Percentiles rank a stretch among this genome's conserved stretches.
phyloP scores from a whole-genome alignment of 2,888 invertebrate genomes.

The Nomada ruficornis region DNA sequence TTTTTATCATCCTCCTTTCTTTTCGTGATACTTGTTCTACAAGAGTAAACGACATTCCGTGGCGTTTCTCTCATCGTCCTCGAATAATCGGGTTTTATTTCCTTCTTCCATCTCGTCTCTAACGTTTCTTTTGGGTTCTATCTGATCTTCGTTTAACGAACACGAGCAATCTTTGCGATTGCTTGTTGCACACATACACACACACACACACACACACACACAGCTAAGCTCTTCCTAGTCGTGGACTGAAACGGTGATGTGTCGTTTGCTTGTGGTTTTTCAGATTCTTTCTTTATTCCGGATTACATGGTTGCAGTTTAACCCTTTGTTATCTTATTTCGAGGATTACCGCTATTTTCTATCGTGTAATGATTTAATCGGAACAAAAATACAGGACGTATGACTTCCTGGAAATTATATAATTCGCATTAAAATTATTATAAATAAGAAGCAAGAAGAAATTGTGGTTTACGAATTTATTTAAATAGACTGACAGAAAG shows the following conservation, averaged over 20 bases:
- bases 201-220: conserved; percentile 3
- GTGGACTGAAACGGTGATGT: conserved; percentile 45
- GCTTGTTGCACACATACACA: not conserved
- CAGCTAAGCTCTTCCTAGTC: conserved; percentile 47
- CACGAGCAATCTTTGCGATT: conserved; percentile 22
- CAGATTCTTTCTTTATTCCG: not conserved
- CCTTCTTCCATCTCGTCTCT: not conserved
- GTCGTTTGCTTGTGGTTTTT: conserved; percentile 17
- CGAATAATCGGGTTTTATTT: conserved; percentile 33
- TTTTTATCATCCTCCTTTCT: not conserved
- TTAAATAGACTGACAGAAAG: no score
- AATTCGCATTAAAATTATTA: not conserved
- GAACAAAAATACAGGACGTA: not conserved
- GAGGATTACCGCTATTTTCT: not conserved
- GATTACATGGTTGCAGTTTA: not conserved
- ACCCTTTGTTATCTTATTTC: not conserved
- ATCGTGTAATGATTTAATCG: not conserved
- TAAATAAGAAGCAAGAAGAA: not conserved
- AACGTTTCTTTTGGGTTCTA: conserved; percentile 10
- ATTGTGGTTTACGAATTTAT: not conserved
- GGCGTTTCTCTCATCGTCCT: conserved; percentile 32
- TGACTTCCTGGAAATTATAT: not conserved
- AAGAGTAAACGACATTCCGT: conserved; percentile 55
- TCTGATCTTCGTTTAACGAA: not conserved
- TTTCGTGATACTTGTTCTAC: not conserved